Conservation (phyloP, 2,797 vertebrate genomes). For the Bovichtus diacanthus region DNA sequence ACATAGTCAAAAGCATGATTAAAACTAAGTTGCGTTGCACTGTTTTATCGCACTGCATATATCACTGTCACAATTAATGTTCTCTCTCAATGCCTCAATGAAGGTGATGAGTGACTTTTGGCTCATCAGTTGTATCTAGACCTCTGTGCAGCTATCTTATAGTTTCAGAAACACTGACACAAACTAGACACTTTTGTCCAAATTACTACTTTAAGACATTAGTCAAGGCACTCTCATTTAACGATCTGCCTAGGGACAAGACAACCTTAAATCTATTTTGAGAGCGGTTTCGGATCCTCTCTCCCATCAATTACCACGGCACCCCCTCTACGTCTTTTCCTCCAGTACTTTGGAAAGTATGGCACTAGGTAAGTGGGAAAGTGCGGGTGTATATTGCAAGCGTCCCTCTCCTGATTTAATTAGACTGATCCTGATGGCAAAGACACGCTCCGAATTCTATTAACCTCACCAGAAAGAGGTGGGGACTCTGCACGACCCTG, state of each 20-base stretch:
- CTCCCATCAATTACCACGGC: constrained; percentile 38
- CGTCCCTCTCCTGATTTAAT: constrained; percentile 66
- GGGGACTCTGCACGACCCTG: constrained; percentile 43
- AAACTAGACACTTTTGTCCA: constrained; percentile 38
- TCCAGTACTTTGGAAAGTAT: constrained; percentile 37
- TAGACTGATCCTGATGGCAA: constrained; percentile 60
- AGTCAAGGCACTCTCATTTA: constrained; percentile 30
- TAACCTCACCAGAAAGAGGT: constrained; percentile 56
- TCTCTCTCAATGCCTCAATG: constrained; percentile 20
- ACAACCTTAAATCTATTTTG: constrained; percentile 49
- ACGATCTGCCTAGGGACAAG: constrained; percentile 29
- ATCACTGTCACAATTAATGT: constrained; percentile 37
- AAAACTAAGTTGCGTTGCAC: constrained; percentile 7
- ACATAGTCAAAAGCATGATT: constrained; percentile 15
- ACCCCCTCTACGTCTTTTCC: constrained; percentile 22
- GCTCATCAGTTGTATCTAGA: constrained; percentile 28
- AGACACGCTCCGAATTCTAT: constrained; percentile 65
- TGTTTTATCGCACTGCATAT: constrained; percentile 25
- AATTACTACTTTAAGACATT: constrained; percentile 46
- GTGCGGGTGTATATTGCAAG: neutral
- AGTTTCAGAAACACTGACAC: constrained; percentile 18
- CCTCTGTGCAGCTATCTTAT: constrained; percentile 17
- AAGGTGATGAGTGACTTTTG: constrained; percentile 12
- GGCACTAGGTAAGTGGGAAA: constrained; percentile 20
- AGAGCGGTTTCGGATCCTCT: constrained; percentile 31